Percentiles rank a stretch among this genome's conserved stretches.
phyloP scores from a whole-genome alignment of 2,888 invertebrate species.

The Drosophila prostipennis region DNA sequence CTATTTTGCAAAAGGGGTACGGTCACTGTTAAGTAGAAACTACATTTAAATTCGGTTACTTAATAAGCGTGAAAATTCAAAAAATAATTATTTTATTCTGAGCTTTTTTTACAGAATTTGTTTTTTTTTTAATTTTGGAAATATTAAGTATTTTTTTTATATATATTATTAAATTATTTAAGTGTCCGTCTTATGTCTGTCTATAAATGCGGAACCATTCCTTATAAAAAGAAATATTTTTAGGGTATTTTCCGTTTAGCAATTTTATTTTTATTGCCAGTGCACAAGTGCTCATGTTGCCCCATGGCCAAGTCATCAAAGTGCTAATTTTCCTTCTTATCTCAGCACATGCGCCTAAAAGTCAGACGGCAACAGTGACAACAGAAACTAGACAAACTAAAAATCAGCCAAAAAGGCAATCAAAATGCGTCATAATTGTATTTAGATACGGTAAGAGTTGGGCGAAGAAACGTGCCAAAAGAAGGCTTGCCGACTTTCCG shows the following conservation, averaged over 20 bases:
- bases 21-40: too few relatives aligned
- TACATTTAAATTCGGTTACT: too few relatives aligned
- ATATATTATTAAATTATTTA: too few relatives aligned
- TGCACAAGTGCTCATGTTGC: conserved; percentile 15
- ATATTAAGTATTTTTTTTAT: too few relatives aligned
- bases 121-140: too few relatives aligned
- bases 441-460: conserved; percentile 40
- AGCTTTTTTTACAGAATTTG: too few relatives aligned
- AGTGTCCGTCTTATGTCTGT: too few relatives aligned
- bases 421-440: conserved; percentile 47
- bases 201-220: too few relatives aligned
- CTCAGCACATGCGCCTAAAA: conserved; percentile 50
- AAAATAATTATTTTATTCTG: too few relatives aligned
- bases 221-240: too few relatives aligned
- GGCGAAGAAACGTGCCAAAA: conserved; percentile 43
- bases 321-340: conserved; percentile 63
- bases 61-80: too few relatives aligned
- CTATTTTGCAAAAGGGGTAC: not conserved
- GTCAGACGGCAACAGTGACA: conserved; percentile 30
- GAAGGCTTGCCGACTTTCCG: conserved; percentile 1
- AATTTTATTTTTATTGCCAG: not conserved
- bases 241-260: not conserved
- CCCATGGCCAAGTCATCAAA: conserved; percentile 29
- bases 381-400: conserved; percentile 14
- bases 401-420: conserved; percentile 42